Evolutionary conservation across 2,797 vertebrate species (phyloP), one percentile per base, ranked within the genome.

Genomic region (Chiloscyllium punctatum): DNA sequence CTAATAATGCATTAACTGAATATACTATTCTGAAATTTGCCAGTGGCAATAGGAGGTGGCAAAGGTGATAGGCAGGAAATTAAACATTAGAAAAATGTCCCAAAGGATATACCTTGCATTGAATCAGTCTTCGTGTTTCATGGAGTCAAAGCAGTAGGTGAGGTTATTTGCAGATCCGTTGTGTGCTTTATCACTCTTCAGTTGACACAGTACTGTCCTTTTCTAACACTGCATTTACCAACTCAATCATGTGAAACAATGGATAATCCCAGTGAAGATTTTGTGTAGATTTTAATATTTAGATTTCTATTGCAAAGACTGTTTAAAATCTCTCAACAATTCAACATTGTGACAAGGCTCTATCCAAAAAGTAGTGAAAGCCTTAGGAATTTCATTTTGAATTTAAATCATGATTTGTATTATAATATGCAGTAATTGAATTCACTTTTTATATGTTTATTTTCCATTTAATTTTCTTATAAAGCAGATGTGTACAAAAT

Each of bases 401-500:
- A 37, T 27, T 18, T 82, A 30, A 11, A 23, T 27, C 21, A 15
- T 48, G 23, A 27, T 95, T 51, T 42, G 33, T 51, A 77, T 86
- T 66, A 77, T 86, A 37, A 42, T 37, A 95, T 1, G 18, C 11
- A 86, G 77, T 95, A 87, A 82, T 95, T 18, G 53, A 16, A n/a
- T 27, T 13, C 16, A 95, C 25, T 95, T 86, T 68, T 1, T 2
- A 18, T 30, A 18, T 5, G 15, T 68, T 21, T n/a, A n/a, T 37
- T 27, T 62, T 74, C 9, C 18, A 27, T 84, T 82, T 77, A 16
- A 84, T 79, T 88, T n/a, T 16, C 69, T 74, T 37, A 72, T 72
- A 48, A 74, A 94, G 51, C 94, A 96, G 96, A 96, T 72, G 96
- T 82, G 62, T 71, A 79, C 9, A 94, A 57, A 94, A 90, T 90